A percentile compares a stretch with the other conserved stretches of the same genome.
phyloP scores from a whole-genome alignment of 2,888 invertebrate genomes.

The Venustoraphidia nigricollis region DNA sequence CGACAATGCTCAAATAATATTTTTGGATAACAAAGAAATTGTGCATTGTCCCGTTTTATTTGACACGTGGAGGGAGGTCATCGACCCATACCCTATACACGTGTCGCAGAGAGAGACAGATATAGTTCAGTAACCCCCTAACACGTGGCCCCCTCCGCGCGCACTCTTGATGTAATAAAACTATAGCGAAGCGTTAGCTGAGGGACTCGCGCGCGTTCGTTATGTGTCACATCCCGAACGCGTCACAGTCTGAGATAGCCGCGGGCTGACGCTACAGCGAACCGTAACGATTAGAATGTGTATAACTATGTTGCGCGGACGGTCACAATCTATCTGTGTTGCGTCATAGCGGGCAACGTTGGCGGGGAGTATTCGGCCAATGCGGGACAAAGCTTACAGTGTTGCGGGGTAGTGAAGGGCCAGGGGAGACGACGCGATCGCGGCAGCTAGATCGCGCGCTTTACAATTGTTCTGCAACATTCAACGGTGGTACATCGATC shows the following conservation, averaged over 20 bases:
- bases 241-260: not conserved
- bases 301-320: not conserved
- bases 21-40: not conserved
- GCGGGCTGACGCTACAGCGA: not conserved
- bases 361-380: not conserved
- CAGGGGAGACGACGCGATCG: not conserved
- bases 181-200: not conserved
- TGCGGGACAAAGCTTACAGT: not conserved
- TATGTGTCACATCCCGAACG: not conserved
- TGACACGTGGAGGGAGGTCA: slow-evolving; percentile 20
- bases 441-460: not conserved
- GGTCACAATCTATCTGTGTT: not conserved
- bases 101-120: slow-evolving; percentile 18
- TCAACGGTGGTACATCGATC: not conserved
- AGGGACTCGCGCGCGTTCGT: not conserved
- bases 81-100: slow-evolving; percentile 18
- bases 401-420: not conserved
- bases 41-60: not conserved
- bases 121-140: slow-evolving; percentile 13
- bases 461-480: not conserved
- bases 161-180: not conserved
- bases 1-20: no score
- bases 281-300: not conserved
- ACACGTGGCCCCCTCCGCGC: slow-evolving; percentile 3
- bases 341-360: slow-evolving; percentile 1